Evolutionary conservation across 2,797 vertebrate genomes (phyloP), one percentile per base, ranked within the genome.

Genomic region (Australoheros facetus): DNA sequence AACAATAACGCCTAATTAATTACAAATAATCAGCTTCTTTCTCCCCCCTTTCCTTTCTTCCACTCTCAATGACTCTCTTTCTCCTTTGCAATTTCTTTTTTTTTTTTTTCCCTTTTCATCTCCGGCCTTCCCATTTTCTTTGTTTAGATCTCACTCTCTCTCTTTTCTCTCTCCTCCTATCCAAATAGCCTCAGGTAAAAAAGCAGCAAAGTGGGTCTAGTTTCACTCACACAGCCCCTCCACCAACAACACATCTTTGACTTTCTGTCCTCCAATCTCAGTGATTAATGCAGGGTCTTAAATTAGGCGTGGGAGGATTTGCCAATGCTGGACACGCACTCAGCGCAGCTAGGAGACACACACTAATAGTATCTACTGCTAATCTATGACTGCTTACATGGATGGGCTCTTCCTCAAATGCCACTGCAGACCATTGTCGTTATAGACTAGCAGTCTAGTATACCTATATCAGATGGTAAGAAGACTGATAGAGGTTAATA

Each of bases 1-100:
- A 96, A 98, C 97, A 98, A 97, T 98, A 98, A 97, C 95, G 96
- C 88, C 95, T 96, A 98, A 98, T 98, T 98, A 97, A 99, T 99
- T 97, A 96, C 96, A 95, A 96, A 97, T 97, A 97, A 97, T 96
- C 96, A 96, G 95, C 93, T 92, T 95, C 95, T 95, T 95, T 96
- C 92, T 94, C 94, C 93, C 94, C 91, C 84, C 86, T 87, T 86
- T 76, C 79, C 75, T 87, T 91, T 90, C 88, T 89, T 86, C 85
- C 75, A 60, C 78, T 85, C 73, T 81, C 80, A 79, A 82, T 89
- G 54, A 83, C 81, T 91, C 83, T 81, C 88, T 82, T 82, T 88
- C 77, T 78, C 71, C 37, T 77, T 77, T 71, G 57, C 84, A 53
- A 60, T 80, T 79, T 83, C 42, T 78, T 55, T n/a, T 45, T 77